Evolutionary conservation across 2,797 vertebrate genomes (phyloP), one percentile per base, ranked within the genome.

Genomic region (Picus viridis): DNA sequence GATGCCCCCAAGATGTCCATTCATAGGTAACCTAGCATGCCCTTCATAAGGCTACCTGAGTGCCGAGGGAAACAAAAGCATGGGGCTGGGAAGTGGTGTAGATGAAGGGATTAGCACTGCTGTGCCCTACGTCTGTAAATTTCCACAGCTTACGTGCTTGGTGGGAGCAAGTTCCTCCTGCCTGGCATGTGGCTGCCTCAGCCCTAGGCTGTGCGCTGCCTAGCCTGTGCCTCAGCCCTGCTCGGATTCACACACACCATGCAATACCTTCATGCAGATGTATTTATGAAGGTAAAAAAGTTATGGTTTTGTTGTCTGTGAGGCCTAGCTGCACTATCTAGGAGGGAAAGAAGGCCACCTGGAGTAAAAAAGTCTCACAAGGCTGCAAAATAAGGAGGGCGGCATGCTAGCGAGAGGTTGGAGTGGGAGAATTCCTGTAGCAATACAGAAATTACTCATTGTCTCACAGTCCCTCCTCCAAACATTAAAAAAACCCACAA

Each of bases 211-310:
- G 73, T 7, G 1, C 23, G 23, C 65, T 80, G 76, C 77, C 86
- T 26, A 15, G 76, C 77, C 83, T 2, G 1, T 75, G 41, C 71
- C 77, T 81, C 11, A 0, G 64, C 78, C 59, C 71, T 6, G 2
- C 41, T 68, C 70, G 72, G 64, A 43, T 56, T 77, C 85, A 47
- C 65, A 67, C 1, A 6, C 0, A 0, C 82, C 10, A 19, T 3
- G 19, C 41, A 43, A 47, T 74, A 68, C 84, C 65, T 90, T 89
- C 87, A 29, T 5, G 2, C 58, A 59, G 89, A 87, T 90, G 81
- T 49, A 91, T 92, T 90, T 93, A 75, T 72, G 76, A 75, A 63
- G 89, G 79, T 91, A 91, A 89, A 89, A 79, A 58, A 83, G 72
- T 63, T 53, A 85, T 49, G 39, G 34, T 53, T 81, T 53, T 23